Conservation (phyloP, 2,888 invertebrate genomes). For the Phalera bucephala region DNA sequence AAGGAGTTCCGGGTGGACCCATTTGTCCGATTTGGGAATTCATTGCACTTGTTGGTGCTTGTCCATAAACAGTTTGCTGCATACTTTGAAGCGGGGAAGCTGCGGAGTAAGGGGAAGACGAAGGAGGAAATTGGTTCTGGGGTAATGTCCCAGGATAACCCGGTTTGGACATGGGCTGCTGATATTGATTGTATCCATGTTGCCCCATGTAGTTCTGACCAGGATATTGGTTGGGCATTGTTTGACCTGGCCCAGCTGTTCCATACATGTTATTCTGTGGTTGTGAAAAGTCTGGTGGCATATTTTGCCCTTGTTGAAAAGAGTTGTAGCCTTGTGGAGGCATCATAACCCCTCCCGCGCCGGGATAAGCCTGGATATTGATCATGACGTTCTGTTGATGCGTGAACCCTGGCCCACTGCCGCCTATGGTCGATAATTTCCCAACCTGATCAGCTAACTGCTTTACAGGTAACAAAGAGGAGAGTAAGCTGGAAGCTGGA, state of each 20-base stretch:
- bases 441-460: conserved; percentile 77
- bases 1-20: conserved; percentile 48
- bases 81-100: conserved; percentile 70
- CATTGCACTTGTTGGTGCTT: conserved; percentile 37
- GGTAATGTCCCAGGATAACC: conserved; percentile 53
- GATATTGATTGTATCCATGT: conserved; percentile 58
- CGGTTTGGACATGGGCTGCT: conserved; percentile 55
- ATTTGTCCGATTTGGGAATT: conserved; percentile 45
- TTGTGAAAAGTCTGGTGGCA: conserved; percentile 63
- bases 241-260: conserved; percentile 50
- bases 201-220: conserved; percentile 56
- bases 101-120: conserved; percentile 55
- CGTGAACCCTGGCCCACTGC: conserved; percentile 62
- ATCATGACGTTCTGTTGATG: conserved; percentile 86
- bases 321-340: conserved; percentile 70
- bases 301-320: conserved; percentile 60
- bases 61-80: conserved; percentile 73
- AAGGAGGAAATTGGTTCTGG: conserved; percentile 49
- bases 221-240: conserved; percentile 58
- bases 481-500: conserved; percentile 58
- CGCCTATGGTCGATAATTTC: conserved; percentile 61
- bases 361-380: conserved; percentile 85
- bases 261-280: conserved; percentile 66
- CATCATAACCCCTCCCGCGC: conserved; percentile 72
- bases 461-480: conserved; percentile 70